Evolutionary conservation across 1,140 invertebrate genomes (phyloP).

Genomic region (Manduca sexta): DNA sequence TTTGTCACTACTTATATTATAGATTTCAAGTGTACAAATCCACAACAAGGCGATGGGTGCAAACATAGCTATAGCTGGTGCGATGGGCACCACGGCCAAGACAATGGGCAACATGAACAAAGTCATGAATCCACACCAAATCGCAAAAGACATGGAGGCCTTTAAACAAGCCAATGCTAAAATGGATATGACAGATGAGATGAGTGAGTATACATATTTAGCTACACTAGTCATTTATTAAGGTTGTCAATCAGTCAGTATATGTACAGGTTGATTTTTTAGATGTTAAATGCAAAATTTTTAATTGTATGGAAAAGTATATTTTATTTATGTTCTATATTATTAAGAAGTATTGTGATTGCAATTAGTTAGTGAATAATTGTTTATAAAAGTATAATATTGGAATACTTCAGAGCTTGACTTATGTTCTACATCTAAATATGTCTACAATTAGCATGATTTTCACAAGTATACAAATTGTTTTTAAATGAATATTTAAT

Average conservation of each 20-base stretch:
- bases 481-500: no score
- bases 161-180: conserved; percentile 88
- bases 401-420: no score
- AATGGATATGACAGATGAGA: conserved; percentile 96
- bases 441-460: no score
- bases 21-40: conserved; percentile 84
- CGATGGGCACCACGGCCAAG: conserved; percentile 90
- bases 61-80: conserved; percentile 88
- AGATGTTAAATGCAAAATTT: no score
- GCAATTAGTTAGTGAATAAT: background rate
- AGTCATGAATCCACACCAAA: conserved; percentile 88
- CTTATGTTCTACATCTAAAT: background rate
- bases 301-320: no score
- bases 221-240: background rate
- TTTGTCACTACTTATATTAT: no score
- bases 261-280: background rate
- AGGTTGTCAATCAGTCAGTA: background rate
- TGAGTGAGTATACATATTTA: conserved; percentile 80
- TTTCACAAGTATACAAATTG: no score
- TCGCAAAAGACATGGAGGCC: conserved; percentile 85
- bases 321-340: background rate
- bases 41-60: conserved; percentile 93
- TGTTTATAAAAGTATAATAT: background rate
- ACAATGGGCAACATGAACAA: conserved; percentile 93
- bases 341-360: background rate